Evolutionary conservation across 1,140 invertebrate species (phyloP), one percentile per base, ranked within the genome.

Genomic region (Brachionus asplanchnoidis): DNA sequence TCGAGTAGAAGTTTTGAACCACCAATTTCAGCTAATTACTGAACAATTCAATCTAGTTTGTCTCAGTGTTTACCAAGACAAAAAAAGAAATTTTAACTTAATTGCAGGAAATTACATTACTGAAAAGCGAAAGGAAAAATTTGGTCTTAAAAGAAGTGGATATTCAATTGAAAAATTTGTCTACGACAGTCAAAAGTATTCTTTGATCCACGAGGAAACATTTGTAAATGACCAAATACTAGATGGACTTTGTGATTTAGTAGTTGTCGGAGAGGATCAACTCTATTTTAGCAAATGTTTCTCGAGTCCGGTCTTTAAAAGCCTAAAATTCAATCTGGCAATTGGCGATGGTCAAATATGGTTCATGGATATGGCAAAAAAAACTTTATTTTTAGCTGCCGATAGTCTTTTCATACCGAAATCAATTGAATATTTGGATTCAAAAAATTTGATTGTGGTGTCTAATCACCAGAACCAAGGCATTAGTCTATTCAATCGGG

Each of bases 381-480:
- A 44, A 42, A n/a, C 1, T 17, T 40, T 40, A 44, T 75, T 42
- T 75, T 20, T 42, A 23, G 70, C 17, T 3, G 70, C 70, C 23
- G 32, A 23, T 8, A 75, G 46, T 44, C n/a, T 75, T 17, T 75
- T 42, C 40, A 42, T 75, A 17, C 70, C 70, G 23, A 75, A 75
- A 44, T 75, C 70, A 44, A 75, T 75, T 42, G 70, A 44, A 75
- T 75, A 42, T 23, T 23, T 75, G n/a, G 70, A 75, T 42, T 42
- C 70, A 23, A 17, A 75, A 20, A 42, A 75, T 17, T 23, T 75
- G 2, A 44, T 75, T n/a, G 17, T 75, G 14, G 70, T 75, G 8
- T 42, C 32, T 75, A 75, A 75, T 75, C 32, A 44, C 17, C 32
- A 44, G 11, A 68, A 32, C 9, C 26, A 68, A 14, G 70, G 70